Evolutionary conservation across 2,113 vertebrate species (phyloP).

Genomic region (Sialia sialis): DNA sequence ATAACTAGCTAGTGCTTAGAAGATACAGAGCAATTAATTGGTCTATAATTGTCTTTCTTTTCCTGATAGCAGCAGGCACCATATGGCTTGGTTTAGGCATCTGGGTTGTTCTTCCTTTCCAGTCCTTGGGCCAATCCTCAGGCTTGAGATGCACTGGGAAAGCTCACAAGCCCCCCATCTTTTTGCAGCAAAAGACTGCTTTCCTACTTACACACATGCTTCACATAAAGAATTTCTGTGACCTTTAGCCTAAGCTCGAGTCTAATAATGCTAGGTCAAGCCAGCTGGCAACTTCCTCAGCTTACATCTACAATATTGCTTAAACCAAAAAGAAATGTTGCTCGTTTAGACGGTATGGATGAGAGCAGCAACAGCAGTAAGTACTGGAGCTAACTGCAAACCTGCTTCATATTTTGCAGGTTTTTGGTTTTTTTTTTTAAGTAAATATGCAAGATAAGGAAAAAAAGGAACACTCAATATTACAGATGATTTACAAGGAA

Average conservation of each 20-base stretch:
- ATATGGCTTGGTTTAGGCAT: conserved; percentile 31
- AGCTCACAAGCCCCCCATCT: neutral
- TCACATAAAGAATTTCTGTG: conserved; percentile 26
- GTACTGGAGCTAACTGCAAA: neutral
- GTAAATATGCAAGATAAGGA: neutral
- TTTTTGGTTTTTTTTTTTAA: neutral
- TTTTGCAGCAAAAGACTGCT: neutral
- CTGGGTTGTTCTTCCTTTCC: conserved; percentile 21
- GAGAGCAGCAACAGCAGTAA: neutral
- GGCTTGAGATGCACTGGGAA: fast-evolving
- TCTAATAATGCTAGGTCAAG: conserved; percentile 32
- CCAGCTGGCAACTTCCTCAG: conserved; percentile 48
- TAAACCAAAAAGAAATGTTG: neutral
- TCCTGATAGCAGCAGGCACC: conserved; percentile 39
- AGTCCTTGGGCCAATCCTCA: neutral
- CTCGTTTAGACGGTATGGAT: neutral
- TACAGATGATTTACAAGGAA: neutral
- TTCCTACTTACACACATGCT: conserved; percentile 37
- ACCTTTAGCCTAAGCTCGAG: conserved; percentile 14
- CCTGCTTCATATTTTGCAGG: neutral
- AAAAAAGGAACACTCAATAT: neutral
- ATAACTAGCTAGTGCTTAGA: neutral
- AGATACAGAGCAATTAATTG: conserved; percentile 29
- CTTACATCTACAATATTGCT: conserved; percentile 18
- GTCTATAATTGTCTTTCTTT: neutral